A percentile compares a stretch with the other conserved stretches of the same genome.
phyloP scores from a whole-genome alignment of 2,797 vertebrate genomes.

The Gadopsis bispinosus region DNA sequence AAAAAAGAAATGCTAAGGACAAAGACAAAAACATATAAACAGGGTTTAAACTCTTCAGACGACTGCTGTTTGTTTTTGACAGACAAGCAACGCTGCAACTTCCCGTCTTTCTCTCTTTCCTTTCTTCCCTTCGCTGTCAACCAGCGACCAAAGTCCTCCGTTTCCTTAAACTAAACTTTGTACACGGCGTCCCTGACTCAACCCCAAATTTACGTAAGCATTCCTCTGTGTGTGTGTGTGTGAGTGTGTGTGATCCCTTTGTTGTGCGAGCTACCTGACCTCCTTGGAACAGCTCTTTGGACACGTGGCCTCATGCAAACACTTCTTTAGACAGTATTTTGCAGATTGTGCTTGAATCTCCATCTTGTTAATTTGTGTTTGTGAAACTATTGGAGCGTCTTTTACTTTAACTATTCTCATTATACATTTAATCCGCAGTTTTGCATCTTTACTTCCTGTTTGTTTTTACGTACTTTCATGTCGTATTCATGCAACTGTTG shows the following conservation, averaged over 20 bases:
- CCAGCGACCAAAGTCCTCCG: slow-evolving; percentile 61
- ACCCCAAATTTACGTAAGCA: slow-evolving; percentile 64
- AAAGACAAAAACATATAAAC: background rate
- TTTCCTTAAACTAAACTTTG: slow-evolving; percentile 65
- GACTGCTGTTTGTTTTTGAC: background rate
- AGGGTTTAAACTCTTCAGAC: background rate
- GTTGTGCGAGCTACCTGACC: slow-evolving; percentile 65
- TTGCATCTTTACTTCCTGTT: background rate
- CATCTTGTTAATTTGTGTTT: background rate
- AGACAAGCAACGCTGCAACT: background rate
- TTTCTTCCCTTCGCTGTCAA: background rate
- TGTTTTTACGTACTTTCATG: no score
- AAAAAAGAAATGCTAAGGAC: no score
- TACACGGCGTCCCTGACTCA: slow-evolving; percentile 42
- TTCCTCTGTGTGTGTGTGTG: slow-evolving; percentile 46
- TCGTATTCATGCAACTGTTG: background rate
- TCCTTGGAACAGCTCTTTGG: slow-evolving; percentile 45
- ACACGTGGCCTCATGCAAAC: slow-evolving; percentile 52
- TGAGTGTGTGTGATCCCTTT: slow-evolving; percentile 46
- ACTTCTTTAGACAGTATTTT: no score
- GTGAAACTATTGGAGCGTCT: rapidly evolving
- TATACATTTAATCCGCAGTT: background rate
- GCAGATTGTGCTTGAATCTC: background rate
- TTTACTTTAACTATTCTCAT: background rate
- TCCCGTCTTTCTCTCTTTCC: background rate